Base-by-base conservation (phyloP, 2,113 vertebrate species). In the Hippocampus comes region DNA sequence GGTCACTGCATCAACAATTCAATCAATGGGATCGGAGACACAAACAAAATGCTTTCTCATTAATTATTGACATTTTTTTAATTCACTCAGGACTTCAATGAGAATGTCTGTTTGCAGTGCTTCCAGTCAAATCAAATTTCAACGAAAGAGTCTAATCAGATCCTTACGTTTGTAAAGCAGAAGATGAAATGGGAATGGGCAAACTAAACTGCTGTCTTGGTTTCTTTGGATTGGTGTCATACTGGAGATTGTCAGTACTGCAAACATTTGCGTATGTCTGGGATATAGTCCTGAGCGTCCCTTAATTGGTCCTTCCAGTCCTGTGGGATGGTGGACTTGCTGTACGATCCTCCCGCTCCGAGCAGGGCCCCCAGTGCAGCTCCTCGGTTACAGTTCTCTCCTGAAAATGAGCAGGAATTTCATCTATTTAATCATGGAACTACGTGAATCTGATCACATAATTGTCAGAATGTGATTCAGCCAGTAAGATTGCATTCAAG, bases 361-460 rank as follows among this genome's bases (percentile, higher is more conserved):
- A 92, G 86, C 46, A 92, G 76, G 48, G 90, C 90, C 2, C 91
- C 90, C 1, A 92, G 80, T 0, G 81, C 90, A 0, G 88, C 82
- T 0, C 91, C 91, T 0, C 89, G 82, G 84, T 90, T 92, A 75
- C 91, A 92, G 84, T 91, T 92, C 78, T 92, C 91, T 30, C 91
- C 90, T 92, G 82, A 1, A 41, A 30, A 15, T 38, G 5, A 18
- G 63, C 38, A 1, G 5, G 34, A 68, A 46, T 46, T 1, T 5
- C 3, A 12, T 41, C 38, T 11, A 9, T 42, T 60, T 60, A 60
- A 30, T 60, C 12, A 30, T 9, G 21, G 12, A 43, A 34, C 15
- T 4, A 21, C 17, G 20, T 5, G 34, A 55, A n/a, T 55, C 9
- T 21, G 4, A 23, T 46, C 5, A 8, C 18, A 9, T 20, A 38